Percentiles rank a stretch among this genome's conserved stretches.
Evolutionary conservation across 2,797 vertebrate genomes (phyloP).

Genomic region (Cuculus canorus): DNA sequence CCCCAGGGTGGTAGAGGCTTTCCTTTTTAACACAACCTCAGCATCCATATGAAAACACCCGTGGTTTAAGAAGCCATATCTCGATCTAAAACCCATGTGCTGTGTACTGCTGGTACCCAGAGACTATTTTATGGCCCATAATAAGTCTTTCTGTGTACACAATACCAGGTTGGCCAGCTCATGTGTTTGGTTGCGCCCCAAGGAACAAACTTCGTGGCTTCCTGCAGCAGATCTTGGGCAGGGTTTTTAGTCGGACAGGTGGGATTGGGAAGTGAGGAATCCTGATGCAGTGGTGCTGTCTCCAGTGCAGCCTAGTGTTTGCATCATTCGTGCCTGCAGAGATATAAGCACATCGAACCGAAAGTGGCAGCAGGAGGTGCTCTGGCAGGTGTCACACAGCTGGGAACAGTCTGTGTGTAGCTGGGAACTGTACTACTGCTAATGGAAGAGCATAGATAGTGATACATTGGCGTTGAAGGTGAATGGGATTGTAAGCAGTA

Average conservation of each 20-base stretch:
- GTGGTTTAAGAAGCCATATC: neutral
- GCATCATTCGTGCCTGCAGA: neutral
- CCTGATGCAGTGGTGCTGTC: neutral
- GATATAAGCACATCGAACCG: neutral
- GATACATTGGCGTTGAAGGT: too few relatives aligned
- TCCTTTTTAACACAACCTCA: neutral
- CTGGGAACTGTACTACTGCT: neutral
- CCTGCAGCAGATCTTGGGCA: neutral
- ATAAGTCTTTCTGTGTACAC: constrained; percentile 16
- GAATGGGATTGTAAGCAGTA: neutral
- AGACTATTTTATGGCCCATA: constrained; percentile 12
- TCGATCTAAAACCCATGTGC: neutral
- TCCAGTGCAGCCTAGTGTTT: neutral
- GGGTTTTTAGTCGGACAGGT: neutral
- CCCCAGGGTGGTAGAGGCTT: neutral
- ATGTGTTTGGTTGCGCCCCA: constrained; percentile 6
- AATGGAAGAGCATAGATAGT: too few relatives aligned
- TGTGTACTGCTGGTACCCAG: neutral
- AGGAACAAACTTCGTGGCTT: neutral
- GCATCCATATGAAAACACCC: neutral
- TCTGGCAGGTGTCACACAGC: rapidly evolving
- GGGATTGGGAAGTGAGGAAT: neutral
- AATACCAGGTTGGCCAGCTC: neutral
- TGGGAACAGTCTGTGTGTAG: neutral
- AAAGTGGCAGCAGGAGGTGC: neutral